Base-by-base conservation (phyloP, 2,888 invertebrate genomes). In the Digitonthophagus gazella region DNA sequence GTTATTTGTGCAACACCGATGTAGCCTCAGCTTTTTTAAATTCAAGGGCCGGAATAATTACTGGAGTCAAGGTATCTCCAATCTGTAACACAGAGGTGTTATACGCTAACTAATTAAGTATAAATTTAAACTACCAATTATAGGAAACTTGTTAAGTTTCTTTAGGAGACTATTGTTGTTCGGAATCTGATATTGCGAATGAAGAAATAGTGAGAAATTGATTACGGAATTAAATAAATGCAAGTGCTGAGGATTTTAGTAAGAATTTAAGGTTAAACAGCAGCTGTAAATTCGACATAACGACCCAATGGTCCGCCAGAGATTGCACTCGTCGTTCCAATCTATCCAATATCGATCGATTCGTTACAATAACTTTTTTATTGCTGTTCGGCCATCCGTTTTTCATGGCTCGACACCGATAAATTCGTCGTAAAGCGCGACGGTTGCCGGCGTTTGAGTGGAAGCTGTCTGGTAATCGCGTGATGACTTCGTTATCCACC, bases 271-370 rank as follows among this genome's bases (percentile, higher is more conserved):
- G 28, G 28, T 8, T 44, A 44, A 44, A 44, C 28, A 44, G 28
- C 11, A 44, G 28, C 28, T 44, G 28, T 44, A 44, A 44, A 44
- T 6, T 44, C 28, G 28, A 44, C 28, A 44, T 44, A 44, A 44
- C 28, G 28, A 44, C 28, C 28, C 28, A n/a, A n/a, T n/a, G 28
- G 28, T 44, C 28, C 28, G 3, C 28, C 28, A 44, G 28, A 44
- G 28, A 11, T 44, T 44, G 28, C 28, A 44, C 28, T 44, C 28
- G 28, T 11, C 6, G 28, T 44, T 44, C 28, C 28, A 44, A 44
- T 44, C 28, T 44, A 44, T 67, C 75, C 56, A 72, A 69, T 56
- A 64, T 64, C 15, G 65, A 69, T 65, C 20, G 61, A 61, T 61
- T 61, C 16, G 20, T 61, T 61, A 61, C 61, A 61, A 61, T 61